phyloP scores from a whole-genome alignment of 2,888 invertebrate genomes.

The Hylaea fasciaria region DNA sequence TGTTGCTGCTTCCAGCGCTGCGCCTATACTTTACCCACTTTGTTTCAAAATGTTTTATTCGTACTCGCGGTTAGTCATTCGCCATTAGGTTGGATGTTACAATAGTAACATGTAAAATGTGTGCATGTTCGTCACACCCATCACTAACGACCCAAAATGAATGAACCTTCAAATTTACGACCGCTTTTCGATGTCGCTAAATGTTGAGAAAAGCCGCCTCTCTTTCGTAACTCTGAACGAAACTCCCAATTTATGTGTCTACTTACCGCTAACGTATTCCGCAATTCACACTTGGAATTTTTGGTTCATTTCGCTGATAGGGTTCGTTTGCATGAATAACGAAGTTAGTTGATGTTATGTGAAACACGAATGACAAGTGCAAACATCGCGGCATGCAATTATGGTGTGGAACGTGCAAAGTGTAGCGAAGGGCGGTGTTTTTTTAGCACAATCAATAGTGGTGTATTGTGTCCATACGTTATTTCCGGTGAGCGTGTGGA shows the following conservation, averaged over 20 bases:
- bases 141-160: constrained; percentile 63
- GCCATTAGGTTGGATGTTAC: constrained; percentile 42
- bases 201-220: constrained; percentile 66
- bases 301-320: constrained; percentile 23
- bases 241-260: constrained; percentile 58
- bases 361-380: constrained; percentile 30
- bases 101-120: no score
- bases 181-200: constrained; percentile 66
- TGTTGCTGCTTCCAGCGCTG: constrained; percentile 39
- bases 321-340: constrained; percentile 16
- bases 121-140: constrained; percentile 58
- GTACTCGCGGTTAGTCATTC: constrained; percentile 45
- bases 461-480: constrained; percentile 60
- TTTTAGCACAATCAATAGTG: constrained; percentile 77
- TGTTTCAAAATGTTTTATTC: constrained; percentile 43
- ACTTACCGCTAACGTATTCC: constrained; percentile 56
- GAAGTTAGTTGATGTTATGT: constrained; percentile 6
- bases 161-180: constrained; percentile 69
- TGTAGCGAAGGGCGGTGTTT: constrained; percentile 39
- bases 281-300: constrained; percentile 51
- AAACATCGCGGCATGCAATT: constrained; percentile 36
- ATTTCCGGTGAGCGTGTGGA: constrained; percentile 70
- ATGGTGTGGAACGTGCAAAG: constrained; percentile 39
- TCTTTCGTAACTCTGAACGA: constrained; percentile 63
- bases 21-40: constrained; percentile 13